Base-by-base conservation (phyloP, 2,113 vertebrate species). In the Ctenomys sociabilis region DNA sequence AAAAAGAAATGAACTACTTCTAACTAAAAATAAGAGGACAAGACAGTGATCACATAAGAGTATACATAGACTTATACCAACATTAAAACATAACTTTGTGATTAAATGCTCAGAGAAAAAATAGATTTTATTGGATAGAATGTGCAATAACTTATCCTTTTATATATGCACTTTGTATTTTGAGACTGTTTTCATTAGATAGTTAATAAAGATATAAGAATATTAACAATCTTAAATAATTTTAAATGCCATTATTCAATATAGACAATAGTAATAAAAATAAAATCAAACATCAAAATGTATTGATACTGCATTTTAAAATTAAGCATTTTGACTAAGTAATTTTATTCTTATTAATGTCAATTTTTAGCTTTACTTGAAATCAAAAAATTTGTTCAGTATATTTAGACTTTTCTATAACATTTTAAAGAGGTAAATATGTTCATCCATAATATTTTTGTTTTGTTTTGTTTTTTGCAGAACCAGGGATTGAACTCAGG, bases 271-370 rank as follows among this genome's bases (percentile, higher is more conserved):
- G 28, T 52, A 63, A 78, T 86, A 86, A 96, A 96, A 95, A 88
- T 92, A 93, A 93, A 94, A 96, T 93, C 72, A 93, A 95, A 85
- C 5, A 85, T 84, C 82, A 68, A 61, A 93, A 49, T 85, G 22
- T 82, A 80, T 83, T 40, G 83, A 64, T 86, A 90, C 84, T 57
- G 32, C 4, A 72, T n/a, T 92, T 94, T 89, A 84, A 92, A 89
- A n/a, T 45, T 24, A 93, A 13, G 75, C n/a, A 64, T 86, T 95
- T 84, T 52, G 61, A 88, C 64, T 85, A 85, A 61, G 7, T 26
- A 78, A 73, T 88, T 97, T 95, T 70, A 91, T 83, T 95, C 73
- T 85, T 19, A 94, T 86, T 95, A 92, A 92, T 85, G 4, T 40
- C 22, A 84, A 88, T 21, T 85, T 90, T 73, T 16, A 96, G 40